These are phyloP conservation scores for Danio kyathit DNA, from an alignment of 2,797 vertebrate species.

Conservation along the genomic window DNA sequence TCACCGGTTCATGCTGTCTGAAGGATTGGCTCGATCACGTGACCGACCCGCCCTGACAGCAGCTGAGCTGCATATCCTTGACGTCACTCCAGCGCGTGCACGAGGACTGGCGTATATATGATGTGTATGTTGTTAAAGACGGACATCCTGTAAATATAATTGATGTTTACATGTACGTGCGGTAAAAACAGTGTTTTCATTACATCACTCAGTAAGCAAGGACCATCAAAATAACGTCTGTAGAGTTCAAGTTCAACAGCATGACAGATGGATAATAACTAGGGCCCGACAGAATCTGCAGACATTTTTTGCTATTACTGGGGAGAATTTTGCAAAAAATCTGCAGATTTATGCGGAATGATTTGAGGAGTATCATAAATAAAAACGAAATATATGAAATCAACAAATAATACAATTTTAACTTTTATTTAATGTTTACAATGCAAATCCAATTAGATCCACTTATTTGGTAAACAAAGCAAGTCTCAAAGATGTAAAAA, in stretches of 20 bases:
- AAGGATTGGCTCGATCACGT: slow-evolving; percentile 47
- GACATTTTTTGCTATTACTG: no score
- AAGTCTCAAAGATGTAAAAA: no score
- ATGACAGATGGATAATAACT: not conserved
- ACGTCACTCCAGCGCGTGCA: not conserved
- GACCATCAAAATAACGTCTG: not conserved
- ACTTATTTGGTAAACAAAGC: no score
- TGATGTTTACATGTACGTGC: not conserved
- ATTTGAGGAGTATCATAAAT: no score
- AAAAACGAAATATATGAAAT: no score
- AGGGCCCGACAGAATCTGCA: not conserved
- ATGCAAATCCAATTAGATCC: no score
- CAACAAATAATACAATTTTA: no score
- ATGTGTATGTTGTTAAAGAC: not conserved
- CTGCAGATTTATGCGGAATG: no score
- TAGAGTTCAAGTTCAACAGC: not conserved
- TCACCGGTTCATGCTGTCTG: slow-evolving; percentile 55
- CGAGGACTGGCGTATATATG: not conserved
- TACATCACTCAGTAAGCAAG: not conserved
- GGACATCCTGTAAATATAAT: not conserved
- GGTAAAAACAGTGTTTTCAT: not conserved
- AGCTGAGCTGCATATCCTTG: slow-evolving; percentile 27
- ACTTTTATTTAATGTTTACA: no score
- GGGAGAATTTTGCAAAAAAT: no score
- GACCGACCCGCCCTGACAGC: slow-evolving; percentile 48